A percentile compares a stretch with the other conserved stretches of the same genome.
Conservation (phyloP, 2,797 vertebrate genomes). For the Parotocinclus haroldoi region DNA sequence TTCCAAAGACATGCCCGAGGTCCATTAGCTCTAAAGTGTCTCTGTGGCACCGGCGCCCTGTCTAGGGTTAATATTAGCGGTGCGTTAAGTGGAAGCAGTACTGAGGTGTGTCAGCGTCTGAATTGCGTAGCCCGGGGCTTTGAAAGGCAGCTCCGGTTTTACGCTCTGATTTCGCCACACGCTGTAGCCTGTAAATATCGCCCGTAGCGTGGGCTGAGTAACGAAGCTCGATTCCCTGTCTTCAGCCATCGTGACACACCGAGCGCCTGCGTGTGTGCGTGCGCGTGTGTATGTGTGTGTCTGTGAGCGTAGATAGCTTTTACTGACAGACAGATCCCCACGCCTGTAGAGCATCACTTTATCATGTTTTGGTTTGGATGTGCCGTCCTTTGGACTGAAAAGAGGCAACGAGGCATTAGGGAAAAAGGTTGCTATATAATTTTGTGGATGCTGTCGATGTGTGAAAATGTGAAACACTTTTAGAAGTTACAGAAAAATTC, state of each 20-base stretch:
- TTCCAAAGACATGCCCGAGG: too few species aligned
- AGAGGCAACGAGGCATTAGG: slow-evolving; percentile 16
- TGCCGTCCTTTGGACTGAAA: slow-evolving; percentile 35
- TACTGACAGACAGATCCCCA: slow-evolving; percentile 7
- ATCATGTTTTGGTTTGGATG: slow-evolving; percentile 37
- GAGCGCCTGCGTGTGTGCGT: slow-evolving; percentile 31
- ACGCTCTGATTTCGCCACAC: slow-evolving; percentile 29
- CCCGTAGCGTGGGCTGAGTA: slow-evolving; percentile 26
- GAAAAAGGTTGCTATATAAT: too few species aligned
- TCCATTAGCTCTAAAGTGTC: too few species aligned
- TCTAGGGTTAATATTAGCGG: too few species aligned
- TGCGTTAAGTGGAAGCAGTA: neutral
- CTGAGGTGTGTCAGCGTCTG: slow-evolving; percentile 9
- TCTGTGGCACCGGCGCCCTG: too few species aligned
- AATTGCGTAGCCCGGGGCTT: slow-evolving; percentile 49
- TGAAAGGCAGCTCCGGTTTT: slow-evolving; percentile 46
- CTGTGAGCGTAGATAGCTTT: too few species aligned
- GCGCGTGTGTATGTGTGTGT: too few species aligned
- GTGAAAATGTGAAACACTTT: slow-evolving; percentile 33
- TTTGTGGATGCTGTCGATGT: slow-evolving; percentile 62
- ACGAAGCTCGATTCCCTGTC: too few species aligned
- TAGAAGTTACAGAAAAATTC: too few species aligned
- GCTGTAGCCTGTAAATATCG: slow-evolving; percentile 49
- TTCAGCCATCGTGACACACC: too few species aligned
- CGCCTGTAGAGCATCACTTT: slow-evolving; percentile 26